Evolutionary conservation across 2,888 invertebrate genomes (phyloP).

Genomic region (Netelia inedita): DNA sequence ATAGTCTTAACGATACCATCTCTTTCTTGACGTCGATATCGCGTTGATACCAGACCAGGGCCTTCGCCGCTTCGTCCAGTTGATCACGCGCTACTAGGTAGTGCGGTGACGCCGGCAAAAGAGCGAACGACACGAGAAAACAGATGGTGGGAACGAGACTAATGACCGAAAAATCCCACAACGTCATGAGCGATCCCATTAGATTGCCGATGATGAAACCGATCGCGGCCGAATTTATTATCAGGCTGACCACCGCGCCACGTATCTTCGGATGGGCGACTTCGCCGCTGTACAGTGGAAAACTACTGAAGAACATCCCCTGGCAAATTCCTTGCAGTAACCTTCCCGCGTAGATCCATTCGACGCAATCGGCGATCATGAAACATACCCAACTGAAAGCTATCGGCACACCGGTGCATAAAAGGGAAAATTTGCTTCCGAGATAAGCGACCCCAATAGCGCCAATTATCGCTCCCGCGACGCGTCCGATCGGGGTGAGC

Average conservation of each 20-base stretch:
- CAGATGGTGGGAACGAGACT: constrained; percentile 60
- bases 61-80: constrained; percentile 67
- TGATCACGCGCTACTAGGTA: constrained; percentile 64
- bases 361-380: constrained; percentile 71
- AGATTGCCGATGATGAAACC: constrained; percentile 61
- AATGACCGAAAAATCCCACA: constrained; percentile 65
- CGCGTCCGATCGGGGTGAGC: constrained; percentile 76
- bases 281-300: constrained; percentile 76
- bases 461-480: constrained; percentile 75
- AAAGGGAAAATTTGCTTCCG: constrained; percentile 76
- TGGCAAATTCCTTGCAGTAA: constrained; percentile 69
- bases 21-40: constrained; percentile 69
- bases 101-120: constrained; percentile 57
- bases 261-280: constrained; percentile 75
- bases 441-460: constrained; percentile 71
- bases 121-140: constrained; percentile 55
- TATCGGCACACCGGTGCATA: constrained; percentile 71
- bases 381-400: constrained; percentile 74
- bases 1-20: constrained; percentile 69
- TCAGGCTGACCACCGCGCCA: constrained; percentile 67
- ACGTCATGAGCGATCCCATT: constrained; percentile 59
- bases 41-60: constrained; percentile 75
- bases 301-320: constrained; percentile 69
- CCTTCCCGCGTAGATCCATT: constrained; percentile 74
- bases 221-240: constrained; percentile 60